Base-by-base conservation (phyloP, 2,797 vertebrate species). In the Vultur gryphus region DNA sequence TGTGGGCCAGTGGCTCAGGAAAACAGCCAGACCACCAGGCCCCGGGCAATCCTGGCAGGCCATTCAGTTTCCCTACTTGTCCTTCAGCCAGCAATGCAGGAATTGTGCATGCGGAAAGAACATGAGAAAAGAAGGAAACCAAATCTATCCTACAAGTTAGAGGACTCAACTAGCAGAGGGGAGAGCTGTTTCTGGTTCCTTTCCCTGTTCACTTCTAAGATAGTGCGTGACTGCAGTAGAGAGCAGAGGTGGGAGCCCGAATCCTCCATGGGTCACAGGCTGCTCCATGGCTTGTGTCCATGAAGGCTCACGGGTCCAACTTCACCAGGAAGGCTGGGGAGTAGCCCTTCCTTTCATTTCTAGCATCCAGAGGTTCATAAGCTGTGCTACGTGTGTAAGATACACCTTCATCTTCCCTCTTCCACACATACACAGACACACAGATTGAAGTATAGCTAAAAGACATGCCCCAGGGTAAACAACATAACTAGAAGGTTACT, bases 61-160 rank as follows among this genome's bases (percentile, higher is more conserved):
- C 8, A 48, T 10, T 13, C 0, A 0, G 13, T 52, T 19, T 85
- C 15, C 11, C 3, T 3, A 6, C 8, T 71, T 51, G 35, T 33
- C 13, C 66, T 46, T 18, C 16, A 44, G 69, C 13, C 41, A 75
- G 16, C 25, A 89, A 51, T 4, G 10, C 5, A 70, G 43, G 52
- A 87, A 23, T 46, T 17, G 2, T 33, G 39, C 12, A 35, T 11
- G 9, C 8, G 4, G 39, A 84, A 84, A 13, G 14, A 75, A 91
- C 75, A 84, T 16, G 12, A 91, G 23, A 59, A 61, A 61, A 79
- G 5, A 88, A 65, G n/a, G 37, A 80, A 83, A 88, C 3, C 2
- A 79, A 88, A 76, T 16, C 35, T 76, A 11, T 39, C 37, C 29
- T 62, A 44, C 69, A 80, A 86, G 20, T 69, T 26, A 69, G 31